A percentile compares a stretch with the other conserved stretches of the same genome.
phyloP scores from a whole-genome alignment of 2,888 invertebrate species.

The Ichneumoninae sp. region DNA sequence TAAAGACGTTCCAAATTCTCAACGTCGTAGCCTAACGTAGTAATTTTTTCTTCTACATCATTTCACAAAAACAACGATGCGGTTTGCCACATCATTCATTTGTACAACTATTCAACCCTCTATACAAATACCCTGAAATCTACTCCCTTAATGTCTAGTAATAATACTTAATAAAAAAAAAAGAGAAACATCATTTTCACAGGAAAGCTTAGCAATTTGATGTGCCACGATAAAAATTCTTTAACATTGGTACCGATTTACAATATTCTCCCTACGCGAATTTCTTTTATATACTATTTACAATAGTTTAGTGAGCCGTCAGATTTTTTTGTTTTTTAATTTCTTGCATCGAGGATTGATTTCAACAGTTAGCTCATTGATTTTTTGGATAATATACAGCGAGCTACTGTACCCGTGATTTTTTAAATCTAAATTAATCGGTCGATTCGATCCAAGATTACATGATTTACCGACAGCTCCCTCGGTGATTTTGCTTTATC shows the following conservation, averaged over 20 bases:
- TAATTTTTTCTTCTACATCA: conserved; percentile 12
- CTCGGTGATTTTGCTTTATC: conserved; percentile 65
- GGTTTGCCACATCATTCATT: conserved; percentile 66
- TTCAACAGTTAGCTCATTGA: conserved; percentile 15
- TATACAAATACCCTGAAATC: conserved; percentile 77
- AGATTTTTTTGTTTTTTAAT: conserved; percentile 12
- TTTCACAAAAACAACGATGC: conserved; percentile 27
- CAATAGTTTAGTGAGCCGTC: conserved; percentile 58
- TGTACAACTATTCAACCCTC: conserved; percentile 76
- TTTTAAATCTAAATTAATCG: conserved; percentile 16
- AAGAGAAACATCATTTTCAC: conserved; percentile 66
- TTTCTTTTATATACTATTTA: conserved; percentile 49
- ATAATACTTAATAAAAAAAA: conserved; percentile 60
- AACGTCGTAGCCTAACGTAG: conserved; percentile 13
- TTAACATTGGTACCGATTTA: conserved; percentile 62
- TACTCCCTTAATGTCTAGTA: conserved; percentile 63
- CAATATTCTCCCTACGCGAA: conserved; percentile 41
- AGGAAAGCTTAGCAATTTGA: conserved; percentile 66
- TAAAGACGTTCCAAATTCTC: not conserved
- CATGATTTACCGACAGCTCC: conserved; percentile 25
- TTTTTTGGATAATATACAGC: conserved; percentile 24
- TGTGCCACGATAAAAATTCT: conserved; percentile 57
- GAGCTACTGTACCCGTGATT: conserved; percentile 10
- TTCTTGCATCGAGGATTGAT: conserved; percentile 27
- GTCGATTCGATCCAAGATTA: conserved; percentile 39